phyloP scores from a whole-genome alignment of 1,140 invertebrate species.

The Idris sp. region DNA sequence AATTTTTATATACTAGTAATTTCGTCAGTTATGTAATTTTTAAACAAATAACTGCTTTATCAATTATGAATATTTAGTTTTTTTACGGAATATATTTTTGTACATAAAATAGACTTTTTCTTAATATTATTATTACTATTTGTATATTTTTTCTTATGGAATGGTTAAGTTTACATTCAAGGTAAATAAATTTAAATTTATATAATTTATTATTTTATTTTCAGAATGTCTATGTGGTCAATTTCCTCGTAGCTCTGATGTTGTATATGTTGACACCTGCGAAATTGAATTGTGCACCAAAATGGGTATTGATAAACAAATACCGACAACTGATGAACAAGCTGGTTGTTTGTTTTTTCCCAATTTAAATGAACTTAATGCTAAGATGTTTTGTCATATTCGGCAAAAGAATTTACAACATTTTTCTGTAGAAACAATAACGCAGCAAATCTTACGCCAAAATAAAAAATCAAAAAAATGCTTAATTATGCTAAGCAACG shows the following conservation, averaged over 20 bases:
- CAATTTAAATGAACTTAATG: constrained; percentile 55
- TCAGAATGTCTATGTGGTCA: constrained; percentile 52
- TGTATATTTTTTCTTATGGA: too few relatives aligned
- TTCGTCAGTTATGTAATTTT: too few relatives aligned
- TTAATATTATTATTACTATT: too few relatives aligned
- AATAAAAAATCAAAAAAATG: constrained; percentile 58
- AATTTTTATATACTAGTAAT: too few relatives aligned
- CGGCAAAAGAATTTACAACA: constrained; percentile 6
- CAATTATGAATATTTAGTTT: too few relatives aligned
- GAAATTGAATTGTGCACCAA: constrained; percentile 50
- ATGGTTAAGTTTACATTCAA: too few relatives aligned
- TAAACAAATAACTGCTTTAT: too few relatives aligned
- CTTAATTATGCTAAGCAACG: constrained; percentile 64
- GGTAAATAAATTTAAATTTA: too few relatives aligned
- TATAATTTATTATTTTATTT: too few relatives aligned
- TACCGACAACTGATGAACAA: constrained; percentile 15
- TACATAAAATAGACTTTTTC: too few relatives aligned
- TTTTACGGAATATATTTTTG: too few relatives aligned
- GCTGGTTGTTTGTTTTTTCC: constrained; percentile 66
- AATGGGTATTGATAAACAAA: constrained; percentile 27
- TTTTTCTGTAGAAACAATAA: background rate
- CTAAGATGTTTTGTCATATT: constrained; percentile 36
- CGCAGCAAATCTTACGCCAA: constrained; percentile 21
- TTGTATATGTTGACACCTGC: constrained; percentile 47
- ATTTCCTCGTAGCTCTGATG: constrained; percentile 55